Evolutionary conservation across 2,113 vertebrate genomes (phyloP).

Genomic region (Campylorhamphus procurvoides): DNA sequence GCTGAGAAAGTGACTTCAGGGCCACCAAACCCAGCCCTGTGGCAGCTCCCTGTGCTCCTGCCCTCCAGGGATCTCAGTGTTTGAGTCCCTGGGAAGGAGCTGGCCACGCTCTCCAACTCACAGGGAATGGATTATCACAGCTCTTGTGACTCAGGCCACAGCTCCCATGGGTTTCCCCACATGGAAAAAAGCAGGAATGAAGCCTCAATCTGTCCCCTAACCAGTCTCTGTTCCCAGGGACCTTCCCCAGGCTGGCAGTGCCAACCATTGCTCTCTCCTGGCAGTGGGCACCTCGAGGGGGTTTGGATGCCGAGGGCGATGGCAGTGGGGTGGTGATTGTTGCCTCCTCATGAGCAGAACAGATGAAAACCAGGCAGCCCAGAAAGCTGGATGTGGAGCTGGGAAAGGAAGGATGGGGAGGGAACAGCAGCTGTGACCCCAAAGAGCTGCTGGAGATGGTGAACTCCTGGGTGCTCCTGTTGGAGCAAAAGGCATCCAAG

Average conservation of each 20-base stretch:
- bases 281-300: not conserved
- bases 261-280: fast-evolving
- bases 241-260: not conserved
- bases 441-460: fast-evolving
- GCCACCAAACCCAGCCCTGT: not conserved
- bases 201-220: not conserved
- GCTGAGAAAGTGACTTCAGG: not conserved
- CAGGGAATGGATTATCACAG: not conserved
- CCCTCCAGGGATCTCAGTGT: not conserved
- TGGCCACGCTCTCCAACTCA: not conserved
- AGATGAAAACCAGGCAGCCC: not conserved
- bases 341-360: not conserved
- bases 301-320: fast-evolving
- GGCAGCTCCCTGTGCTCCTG: not conserved
- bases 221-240: not conserved
- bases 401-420: not conserved
- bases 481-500: not conserved
- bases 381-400: not conserved
- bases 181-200: not conserved
- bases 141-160: not conserved
- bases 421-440: fast-evolving
- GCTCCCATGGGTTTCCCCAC: not conserved
- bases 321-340: not conserved
- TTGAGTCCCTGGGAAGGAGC: not conserved
- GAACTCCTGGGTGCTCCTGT: not conserved